Evolutionary conservation across 2,797 vertebrate genomes (phyloP), one percentile per base, ranked within the genome.

Genomic region (Nannoperca obscura): DNA sequence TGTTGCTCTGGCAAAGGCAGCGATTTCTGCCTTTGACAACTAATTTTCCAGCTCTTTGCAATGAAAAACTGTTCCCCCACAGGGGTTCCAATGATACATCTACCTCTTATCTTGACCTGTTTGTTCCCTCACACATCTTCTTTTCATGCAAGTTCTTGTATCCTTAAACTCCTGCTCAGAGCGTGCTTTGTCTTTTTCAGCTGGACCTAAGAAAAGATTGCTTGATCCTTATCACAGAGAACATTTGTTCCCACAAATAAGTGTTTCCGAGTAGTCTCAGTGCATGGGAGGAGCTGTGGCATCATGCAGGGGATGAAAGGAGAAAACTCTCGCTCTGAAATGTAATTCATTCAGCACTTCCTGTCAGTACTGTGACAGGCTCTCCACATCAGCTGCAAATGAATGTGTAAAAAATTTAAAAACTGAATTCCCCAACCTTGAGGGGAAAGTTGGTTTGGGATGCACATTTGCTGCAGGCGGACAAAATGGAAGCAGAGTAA

Each of bases 141-240:
- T 69, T 62, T 61, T 20, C 46, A 71, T 71, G 22, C 13, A 38
- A 57, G 57, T 46, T 52, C 6, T 62, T 54, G 81, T 53, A 70
- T 72, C 40, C 55, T 68, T 55, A 5, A 47, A 67, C 61, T 42
- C 36, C 7, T 34, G 27, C 73, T 62, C 62, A 27, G 52, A 46
- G 13, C 19, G 44, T 30, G 47, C 55, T 84, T 81, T 80, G 72
- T 78, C 76, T 81, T 76, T 73, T 70, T 30, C 70, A 68, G 59
- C 65, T 58, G 71, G 81, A 80, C 78, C 58, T 61, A 44, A 75
- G 59, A 82, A 84, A 75, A 66, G 72, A 81, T 66, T 52, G 55
- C 68, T 87, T 87, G 81, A 90, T 91, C 74, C 50, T 74, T 83
- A 86, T 89, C 83, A 80, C 64, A 63, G 68, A 74, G 80, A 88